Evolutionary conservation across 2,113 vertebrate genomes (phyloP).

Genomic region (Gasterosteus nipponicus): DNA sequence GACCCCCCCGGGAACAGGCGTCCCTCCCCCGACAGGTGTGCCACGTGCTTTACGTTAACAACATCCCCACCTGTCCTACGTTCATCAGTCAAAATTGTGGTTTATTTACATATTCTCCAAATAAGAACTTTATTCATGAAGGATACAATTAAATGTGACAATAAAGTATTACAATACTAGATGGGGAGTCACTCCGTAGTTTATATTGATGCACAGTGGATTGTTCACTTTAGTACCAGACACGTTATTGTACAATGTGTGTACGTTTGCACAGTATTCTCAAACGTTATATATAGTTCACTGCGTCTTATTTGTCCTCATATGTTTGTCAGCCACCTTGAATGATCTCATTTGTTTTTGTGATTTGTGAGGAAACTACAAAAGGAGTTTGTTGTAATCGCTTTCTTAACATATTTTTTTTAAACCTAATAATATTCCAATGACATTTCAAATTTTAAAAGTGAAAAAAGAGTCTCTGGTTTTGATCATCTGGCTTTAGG

Average conservation of each 20-base stretch:
- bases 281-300: neutral
- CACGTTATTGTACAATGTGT: neutral
- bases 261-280: neutral
- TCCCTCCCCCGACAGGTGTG: slow-evolving; percentile 66
- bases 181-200: neutral
- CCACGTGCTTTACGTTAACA: too few relatives aligned
- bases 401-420: too few relatives aligned
- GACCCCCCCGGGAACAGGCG: slow-evolving; percentile 47
- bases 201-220: neutral
- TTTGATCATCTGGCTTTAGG: neutral
- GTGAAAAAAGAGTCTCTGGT: neutral
- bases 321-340: neutral
- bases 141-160: neutral
- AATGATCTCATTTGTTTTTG: neutral
- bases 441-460: too few relatives aligned
- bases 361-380: neutral
- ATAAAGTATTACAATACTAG: neutral
- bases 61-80: too few relatives aligned
- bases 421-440: neutral
- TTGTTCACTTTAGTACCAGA: neutral
- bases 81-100: neutral
- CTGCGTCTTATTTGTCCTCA: neutral
- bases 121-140: neutral
- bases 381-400: too few relatives aligned
- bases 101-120: neutral